phyloP scores from a whole-genome alignment of 2,113 vertebrate genomes.

The Solea senegalensis region DNA sequence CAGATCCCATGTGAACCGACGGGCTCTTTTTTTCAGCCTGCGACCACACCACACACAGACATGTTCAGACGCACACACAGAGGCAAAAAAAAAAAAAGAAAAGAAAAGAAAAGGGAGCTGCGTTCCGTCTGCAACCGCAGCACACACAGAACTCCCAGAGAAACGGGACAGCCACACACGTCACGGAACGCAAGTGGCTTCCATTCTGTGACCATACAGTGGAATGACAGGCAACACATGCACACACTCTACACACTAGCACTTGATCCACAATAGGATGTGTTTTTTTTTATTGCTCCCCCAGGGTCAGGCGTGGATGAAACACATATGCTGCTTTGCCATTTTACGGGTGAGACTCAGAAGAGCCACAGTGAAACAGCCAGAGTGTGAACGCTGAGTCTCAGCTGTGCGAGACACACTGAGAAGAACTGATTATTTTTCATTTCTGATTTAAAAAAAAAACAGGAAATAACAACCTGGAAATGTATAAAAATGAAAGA shows the following conservation, averaged over 20 bases:
- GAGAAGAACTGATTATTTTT: no score
- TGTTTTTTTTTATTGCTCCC: neutral
- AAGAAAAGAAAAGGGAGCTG: constrained; percentile 24
- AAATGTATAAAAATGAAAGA: no score
- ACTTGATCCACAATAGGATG: neutral
- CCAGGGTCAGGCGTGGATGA: neutral
- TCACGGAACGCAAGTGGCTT: constrained; percentile 9
- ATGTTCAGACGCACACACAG: constrained; percentile 30
- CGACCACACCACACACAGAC: constrained; percentile 65
- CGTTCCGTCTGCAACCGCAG: constrained; percentile 47
- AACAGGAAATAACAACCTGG: no score
- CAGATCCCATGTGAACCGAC: constrained; percentile 63
- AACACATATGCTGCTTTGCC: neutral
- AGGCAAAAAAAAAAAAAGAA: constrained; percentile 4
- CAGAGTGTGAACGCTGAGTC: no score
- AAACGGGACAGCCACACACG: constrained; percentile 25
- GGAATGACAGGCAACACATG: neutral
- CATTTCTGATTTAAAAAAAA: no score
- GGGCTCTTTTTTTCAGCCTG: constrained; percentile 40
- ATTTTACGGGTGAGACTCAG: neutral
- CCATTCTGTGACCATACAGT: constrained; percentile 16
- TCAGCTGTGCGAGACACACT: no score
- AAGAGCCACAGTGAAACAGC: neutral
- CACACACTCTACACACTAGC: constrained; percentile 3
- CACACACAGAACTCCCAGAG: constrained; percentile 42